A percentile compares a stretch with the other conserved stretches of the same genome.
Conservation (phyloP, 2,113 vertebrate genomes). For the human (Homo sapiens) region GRCh38 chrX:14124501-14125000, state of each 20-base stretch:
- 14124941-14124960: constrained; percentile 54
- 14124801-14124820: background rate
- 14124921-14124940: background rate
- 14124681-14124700: background rate
- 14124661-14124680: background rate
- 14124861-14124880: background rate
- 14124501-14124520: background rate
- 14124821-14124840: background rate
- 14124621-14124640: background rate
- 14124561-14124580: constrained; percentile 39
- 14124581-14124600: background rate
- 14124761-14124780: background rate
- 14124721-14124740: background rate
- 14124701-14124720: background rate
- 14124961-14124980: constrained; percentile 48
- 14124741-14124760: background rate
- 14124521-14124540: constrained; percentile 21
- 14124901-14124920: constrained; percentile 15
- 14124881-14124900: background rate
- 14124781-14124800: background rate
- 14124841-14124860: background rate
- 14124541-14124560: background rate
- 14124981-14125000: constrained; percentile 52
- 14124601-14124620: background rate
- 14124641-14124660: background rate